A percentile compares a stretch with the other conserved stretches of the same genome.
Conservation (phyloP, 2,797 vertebrate species). For the Neostethus bicornis region DNA sequence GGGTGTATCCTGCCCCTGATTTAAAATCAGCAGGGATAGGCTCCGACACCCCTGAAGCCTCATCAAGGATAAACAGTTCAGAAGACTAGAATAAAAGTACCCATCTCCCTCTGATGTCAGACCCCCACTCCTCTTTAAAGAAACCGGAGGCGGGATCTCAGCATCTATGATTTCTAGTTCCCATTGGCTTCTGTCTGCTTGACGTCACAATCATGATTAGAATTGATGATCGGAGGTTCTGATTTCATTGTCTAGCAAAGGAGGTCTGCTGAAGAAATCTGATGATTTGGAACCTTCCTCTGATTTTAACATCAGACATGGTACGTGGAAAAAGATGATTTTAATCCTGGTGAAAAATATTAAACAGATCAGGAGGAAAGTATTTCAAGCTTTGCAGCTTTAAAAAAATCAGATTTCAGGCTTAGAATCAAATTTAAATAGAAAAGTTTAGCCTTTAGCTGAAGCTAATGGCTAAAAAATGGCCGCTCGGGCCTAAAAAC, state of each 20-base stretch:
- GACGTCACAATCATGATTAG: conserved; percentile 99
- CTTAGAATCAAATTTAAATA: conserved; percentile 70
- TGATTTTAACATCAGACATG: conserved; percentile 79
- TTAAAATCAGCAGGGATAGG: no score
- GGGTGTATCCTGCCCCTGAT: no score
- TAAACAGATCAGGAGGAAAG: neutral
- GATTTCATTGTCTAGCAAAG: conserved; percentile 98
- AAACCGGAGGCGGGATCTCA: conserved; percentile 80
- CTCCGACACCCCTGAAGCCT: no score
- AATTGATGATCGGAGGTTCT: conserved; percentile 99
- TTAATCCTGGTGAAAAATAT: conserved; percentile 10
- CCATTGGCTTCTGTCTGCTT: conserved; percentile 91
- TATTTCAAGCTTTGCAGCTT: conserved; percentile 26
- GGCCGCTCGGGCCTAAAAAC: conserved; percentile 74
- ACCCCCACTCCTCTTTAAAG: no score
- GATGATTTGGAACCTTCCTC: conserved; percentile 84
- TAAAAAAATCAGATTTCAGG: no score
- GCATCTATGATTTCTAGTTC: conserved; percentile 81
- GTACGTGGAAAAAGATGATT: conserved; percentile 68
- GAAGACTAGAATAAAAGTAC: no score
- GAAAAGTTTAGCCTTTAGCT: conserved; percentile 83
- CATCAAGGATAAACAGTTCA: no score
- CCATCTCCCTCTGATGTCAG: no score
- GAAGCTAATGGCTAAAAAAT: conserved; percentile 56
- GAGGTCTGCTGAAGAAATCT: conserved; percentile 90